These are phyloP conservation scores for Dolichopus griseipennis DNA, from an alignment of 2,888 invertebrate species.

Conservation along the genomic window DNA sequence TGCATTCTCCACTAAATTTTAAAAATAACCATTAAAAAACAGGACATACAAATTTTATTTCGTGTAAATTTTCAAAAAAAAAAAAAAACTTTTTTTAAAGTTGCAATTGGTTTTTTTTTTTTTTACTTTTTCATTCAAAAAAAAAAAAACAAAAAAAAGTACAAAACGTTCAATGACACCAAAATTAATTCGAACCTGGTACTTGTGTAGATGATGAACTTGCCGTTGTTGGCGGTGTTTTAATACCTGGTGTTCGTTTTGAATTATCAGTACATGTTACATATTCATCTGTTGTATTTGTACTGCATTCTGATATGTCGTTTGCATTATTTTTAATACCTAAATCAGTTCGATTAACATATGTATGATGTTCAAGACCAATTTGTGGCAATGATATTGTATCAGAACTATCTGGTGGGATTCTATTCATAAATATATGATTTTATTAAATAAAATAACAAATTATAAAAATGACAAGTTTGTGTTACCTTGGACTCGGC, in stretches of 20 bases:
- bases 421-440: neutral
- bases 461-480: neutral
- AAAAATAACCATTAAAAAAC: too few relatives aligned
- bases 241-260: slow-evolving; percentile 49
- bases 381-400: slow-evolving; percentile 8
- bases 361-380: slow-evolving; percentile 31
- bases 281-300: slow-evolving; percentile 73
- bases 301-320: slow-evolving; percentile 81
- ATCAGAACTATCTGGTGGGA: slow-evolving; percentile 11
- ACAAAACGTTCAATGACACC: slow-evolving; percentile 22
- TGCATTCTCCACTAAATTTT: neutral
- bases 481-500: slow-evolving; percentile 15
- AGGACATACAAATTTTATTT: too few relatives aligned
- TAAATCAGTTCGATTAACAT: slow-evolving; percentile 57
- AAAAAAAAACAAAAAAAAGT: slow-evolving; percentile 15
- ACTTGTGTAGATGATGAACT: slow-evolving; percentile 44
- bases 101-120: slow-evolving; percentile 11
- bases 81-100: too few relatives aligned
- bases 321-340: slow-evolving; percentile 51
- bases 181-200: slow-evolving; percentile 40
- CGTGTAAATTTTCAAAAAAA: too few relatives aligned
- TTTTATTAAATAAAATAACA: too few relatives aligned
- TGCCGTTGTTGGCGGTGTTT: slow-evolving; percentile 44
- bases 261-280: slow-evolving; percentile 76
- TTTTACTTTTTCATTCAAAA: slow-evolving; percentile 18